Conservation (phyloP, 2,797 vertebrate genomes). For the Podarcis lilfordi region DNA sequence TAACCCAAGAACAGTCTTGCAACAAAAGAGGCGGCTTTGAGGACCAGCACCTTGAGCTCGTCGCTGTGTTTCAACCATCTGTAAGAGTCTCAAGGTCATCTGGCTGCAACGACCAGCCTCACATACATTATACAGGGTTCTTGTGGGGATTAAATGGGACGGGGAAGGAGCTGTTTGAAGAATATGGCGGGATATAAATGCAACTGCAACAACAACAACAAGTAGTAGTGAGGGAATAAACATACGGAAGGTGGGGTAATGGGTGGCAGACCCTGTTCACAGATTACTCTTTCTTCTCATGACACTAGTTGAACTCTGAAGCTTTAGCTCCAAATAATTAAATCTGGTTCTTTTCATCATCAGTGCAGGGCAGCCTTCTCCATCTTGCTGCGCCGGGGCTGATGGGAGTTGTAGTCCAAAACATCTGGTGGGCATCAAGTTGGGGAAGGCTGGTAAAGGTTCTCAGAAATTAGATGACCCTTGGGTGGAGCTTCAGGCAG, state of each 20-base stretch:
- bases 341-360: not conserved
- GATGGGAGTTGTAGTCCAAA: no score
- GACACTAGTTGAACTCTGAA: not conserved
- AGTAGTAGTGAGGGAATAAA: not conserved
- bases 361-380: not conserved
- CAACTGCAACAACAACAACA: no score
- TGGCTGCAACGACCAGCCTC: not conserved
- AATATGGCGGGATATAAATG: no score
- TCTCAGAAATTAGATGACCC: not conserved
- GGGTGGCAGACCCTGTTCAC: not conserved
- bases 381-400: no score
- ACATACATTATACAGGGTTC: no score
- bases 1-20: not conserved
- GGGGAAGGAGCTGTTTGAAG: no score
- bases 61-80: not conserved
- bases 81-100: not conserved
- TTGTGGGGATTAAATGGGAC: no score
- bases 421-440: no score
- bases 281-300: not conserved
- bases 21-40: not conserved
- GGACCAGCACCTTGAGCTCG: not conserved
- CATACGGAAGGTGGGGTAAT: not conserved
- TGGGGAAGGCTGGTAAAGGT: no score
- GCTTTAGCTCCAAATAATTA: not conserved
- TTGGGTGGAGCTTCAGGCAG: not conserved